phyloP scores from a whole-genome alignment of 2,888 invertebrate species.

The Apantesis nais region DNA sequence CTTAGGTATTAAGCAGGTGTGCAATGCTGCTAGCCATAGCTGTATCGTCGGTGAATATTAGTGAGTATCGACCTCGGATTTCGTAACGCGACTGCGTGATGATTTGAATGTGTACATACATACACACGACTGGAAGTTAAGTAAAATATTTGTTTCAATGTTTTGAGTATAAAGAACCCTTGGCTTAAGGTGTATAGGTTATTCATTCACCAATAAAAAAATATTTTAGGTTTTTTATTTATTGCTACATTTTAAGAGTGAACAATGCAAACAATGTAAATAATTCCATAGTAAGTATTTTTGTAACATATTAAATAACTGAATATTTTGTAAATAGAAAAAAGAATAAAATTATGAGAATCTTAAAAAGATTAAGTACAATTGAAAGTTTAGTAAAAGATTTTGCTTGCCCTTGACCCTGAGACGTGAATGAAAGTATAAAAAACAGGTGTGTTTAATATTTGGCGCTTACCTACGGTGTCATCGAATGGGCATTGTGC shows the following conservation, averaged over 20 bases:
- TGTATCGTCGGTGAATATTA: constrained; percentile 32
- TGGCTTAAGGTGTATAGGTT: neutral
- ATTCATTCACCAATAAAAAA: neutral
- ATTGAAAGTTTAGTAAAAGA: too few relatives aligned
- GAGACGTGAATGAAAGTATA: too few relatives aligned
- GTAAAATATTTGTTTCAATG: constrained; percentile 37
- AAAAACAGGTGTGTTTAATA: too few relatives aligned
- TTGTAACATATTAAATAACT: too few relatives aligned
- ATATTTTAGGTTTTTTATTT: neutral
- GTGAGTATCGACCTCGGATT: constrained; percentile 46
- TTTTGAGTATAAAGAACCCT: constrained; percentile 11
- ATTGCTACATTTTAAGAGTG: neutral
- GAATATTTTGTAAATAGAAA: too few relatives aligned
- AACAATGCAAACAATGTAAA: neutral
- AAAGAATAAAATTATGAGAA: too few relatives aligned
- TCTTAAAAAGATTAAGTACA: too few relatives aligned
- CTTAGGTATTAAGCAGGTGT: constrained; percentile 29
- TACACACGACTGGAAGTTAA: constrained; percentile 23
- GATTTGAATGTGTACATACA: constrained; percentile 35
- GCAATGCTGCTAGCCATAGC: constrained; percentile 25
- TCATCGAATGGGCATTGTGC: too few relatives aligned
- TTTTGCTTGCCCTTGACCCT: too few relatives aligned
- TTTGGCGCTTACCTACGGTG: too few relatives aligned
- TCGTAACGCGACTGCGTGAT: constrained; percentile 45
- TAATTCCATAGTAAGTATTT: too few relatives aligned